phyloP scores from a whole-genome alignment of 23 tunicate species.

The Aplidium turbinatum region DNA sequence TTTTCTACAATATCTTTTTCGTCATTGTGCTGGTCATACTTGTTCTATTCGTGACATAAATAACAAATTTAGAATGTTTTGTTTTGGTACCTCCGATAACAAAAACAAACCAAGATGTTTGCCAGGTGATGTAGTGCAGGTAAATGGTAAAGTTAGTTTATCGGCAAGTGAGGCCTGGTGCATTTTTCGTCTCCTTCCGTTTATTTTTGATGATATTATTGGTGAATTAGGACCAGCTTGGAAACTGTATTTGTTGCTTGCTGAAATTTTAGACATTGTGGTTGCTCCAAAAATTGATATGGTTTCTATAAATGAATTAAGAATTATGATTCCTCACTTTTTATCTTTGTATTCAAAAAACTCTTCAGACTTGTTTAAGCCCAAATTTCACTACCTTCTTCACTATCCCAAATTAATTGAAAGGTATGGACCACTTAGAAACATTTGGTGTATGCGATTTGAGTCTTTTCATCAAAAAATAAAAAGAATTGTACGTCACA shows the following conservation, averaged over 20 bases:
- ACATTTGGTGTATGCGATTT: conserved; percentile 32
- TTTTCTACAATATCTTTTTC: conserved; percentile 26
- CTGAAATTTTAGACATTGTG: conserved; percentile 36
- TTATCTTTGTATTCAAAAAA: neutral
- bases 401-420: conserved; percentile 27
- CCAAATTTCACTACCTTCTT: conserved; percentile 34
- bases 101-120: conserved; percentile 41
- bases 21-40: neutral
- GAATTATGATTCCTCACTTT: neutral
- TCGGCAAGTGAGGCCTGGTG: conserved; percentile 50
- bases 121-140: conserved; percentile 22
- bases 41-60: conserved; percentile 18
- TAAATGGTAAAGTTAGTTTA: conserved; percentile 15
- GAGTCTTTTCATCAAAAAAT: conserved; percentile 45
- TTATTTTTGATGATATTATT: conserved; percentile 34
- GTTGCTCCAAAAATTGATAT: conserved; percentile 6
- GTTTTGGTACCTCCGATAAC: conserved; percentile 25
- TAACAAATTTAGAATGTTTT: conserved; percentile 11
- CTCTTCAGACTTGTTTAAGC: neutral
- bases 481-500: conserved; percentile 8
- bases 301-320: neutral
- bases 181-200: conserved; percentile 35
- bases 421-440: conserved; percentile 27
- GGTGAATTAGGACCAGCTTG: conserved; percentile 15
- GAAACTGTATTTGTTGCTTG: conserved; percentile 29